Percentiles rank a stretch among this genome's conserved stretches.
Evolutionary conservation across 2,888 invertebrate species (phyloP).

Genomic region (Tetragonisca angustula): DNA sequence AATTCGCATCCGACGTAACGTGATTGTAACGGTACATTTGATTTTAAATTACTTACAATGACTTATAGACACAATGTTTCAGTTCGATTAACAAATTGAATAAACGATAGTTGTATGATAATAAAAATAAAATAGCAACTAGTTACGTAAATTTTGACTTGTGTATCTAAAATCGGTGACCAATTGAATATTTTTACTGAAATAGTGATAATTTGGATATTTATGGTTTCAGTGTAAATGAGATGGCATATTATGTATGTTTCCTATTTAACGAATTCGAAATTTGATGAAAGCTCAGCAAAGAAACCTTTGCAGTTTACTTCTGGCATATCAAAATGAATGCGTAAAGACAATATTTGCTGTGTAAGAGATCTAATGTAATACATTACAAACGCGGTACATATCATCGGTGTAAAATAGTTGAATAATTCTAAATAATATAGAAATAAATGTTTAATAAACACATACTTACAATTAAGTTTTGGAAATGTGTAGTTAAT

Average conservation of each 20-base stretch:
- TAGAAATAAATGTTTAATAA: not conserved
- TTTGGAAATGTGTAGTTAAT: not conserved
- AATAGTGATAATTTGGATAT: not conserved
- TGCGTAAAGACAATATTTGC: not conserved
- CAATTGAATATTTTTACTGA: not conserved
- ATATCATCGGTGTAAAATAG: not conserved
- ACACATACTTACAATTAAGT: not conserved
- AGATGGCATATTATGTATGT: no score
- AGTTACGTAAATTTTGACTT: not conserved
- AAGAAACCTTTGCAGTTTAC: not conserved
- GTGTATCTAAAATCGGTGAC: not conserved
- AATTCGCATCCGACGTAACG: not conserved
- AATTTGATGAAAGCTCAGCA: not conserved
- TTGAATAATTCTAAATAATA: not conserved
- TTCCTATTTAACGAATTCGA: not conserved
- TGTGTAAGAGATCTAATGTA: not conserved
- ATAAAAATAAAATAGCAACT: not conserved
- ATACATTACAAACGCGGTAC: not conserved
- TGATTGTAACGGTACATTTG: not conserved
- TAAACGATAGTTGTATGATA: not conserved
- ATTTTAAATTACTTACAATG: not conserved
- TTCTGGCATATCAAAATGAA: not conserved
- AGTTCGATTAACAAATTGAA: not conserved
- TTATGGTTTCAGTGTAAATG: not conserved
- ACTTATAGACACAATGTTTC: not conserved